Percentiles rank a stretch among this genome's conserved stretches.
These are phyloP conservation scores for Ochropacha duplaris DNA, from an alignment of 2,888 invertebrate species.

Conservation along the genomic window DNA sequence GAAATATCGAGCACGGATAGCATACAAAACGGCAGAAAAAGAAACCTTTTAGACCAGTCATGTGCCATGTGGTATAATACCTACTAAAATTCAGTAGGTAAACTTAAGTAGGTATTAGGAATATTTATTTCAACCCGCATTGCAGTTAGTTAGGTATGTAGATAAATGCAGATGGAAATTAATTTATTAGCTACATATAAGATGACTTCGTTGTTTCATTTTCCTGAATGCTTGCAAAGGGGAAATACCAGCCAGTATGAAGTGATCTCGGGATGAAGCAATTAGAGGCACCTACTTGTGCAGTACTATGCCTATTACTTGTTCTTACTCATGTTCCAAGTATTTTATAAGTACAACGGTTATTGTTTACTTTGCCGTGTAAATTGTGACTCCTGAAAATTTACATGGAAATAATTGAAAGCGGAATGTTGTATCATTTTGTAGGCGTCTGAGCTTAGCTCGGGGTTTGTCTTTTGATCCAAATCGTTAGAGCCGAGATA, in stretches of 20 bases:
- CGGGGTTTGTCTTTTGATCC: no score
- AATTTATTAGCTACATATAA: neutral
- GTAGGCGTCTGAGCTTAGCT: no score
- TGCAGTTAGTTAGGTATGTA: neutral
- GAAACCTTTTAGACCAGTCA: no score
- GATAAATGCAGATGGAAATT: neutral
- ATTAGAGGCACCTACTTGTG: neutral
- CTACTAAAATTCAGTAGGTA: no score
- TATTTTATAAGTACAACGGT: neutral
- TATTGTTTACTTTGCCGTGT: neutral
- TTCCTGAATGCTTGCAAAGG: constrained; percentile 7
- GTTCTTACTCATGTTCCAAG: neutral
- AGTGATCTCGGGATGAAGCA: neutral
- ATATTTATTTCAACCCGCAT: neutral
- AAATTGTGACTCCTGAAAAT: neutral
- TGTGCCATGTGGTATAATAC: no score
- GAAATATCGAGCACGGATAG: no score
- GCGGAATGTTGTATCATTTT: no score
- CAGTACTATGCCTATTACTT: no score
- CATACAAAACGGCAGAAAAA: no score
- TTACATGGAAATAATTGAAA: neutral
- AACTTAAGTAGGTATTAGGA: neutral
- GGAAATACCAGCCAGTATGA: constrained; percentile 8
- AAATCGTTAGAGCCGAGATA: no score
- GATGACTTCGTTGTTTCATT: constrained; percentile 1